These are phyloP conservation scores for Epistrophe grossulariae DNA, from an alignment of 2,888 invertebrate species.

Conservation along the genomic window DNA sequence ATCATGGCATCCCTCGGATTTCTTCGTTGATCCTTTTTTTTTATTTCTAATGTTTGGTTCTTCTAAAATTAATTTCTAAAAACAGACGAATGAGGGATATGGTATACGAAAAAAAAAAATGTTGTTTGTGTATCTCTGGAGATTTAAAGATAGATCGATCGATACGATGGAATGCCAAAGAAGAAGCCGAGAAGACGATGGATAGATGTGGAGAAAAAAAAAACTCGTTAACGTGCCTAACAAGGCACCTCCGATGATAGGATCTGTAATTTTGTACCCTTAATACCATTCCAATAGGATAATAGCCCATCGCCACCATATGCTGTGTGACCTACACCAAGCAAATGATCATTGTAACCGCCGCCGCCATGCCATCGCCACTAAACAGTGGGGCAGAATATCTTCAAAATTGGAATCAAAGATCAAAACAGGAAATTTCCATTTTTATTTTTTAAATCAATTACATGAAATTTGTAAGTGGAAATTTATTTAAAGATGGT, in stretches of 20 bases:
- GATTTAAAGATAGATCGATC: constrained; percentile 67
- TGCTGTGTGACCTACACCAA: constrained; percentile 72
- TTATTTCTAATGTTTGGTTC: background rate
- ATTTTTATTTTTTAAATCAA: too few species aligned
- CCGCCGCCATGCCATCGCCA: background rate
- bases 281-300: constrained; percentile 75
- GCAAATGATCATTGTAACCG: constrained; percentile 40
- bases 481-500: too few species aligned
- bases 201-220: constrained; percentile 16
- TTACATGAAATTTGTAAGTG: too few species aligned
- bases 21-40: constrained; percentile 38
- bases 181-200: constrained; percentile 24
- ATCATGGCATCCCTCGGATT: background rate
- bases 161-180: constrained; percentile 44
- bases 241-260: constrained; percentile 74
- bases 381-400: background rate
- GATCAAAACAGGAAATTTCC: background rate
- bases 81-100: constrained; percentile 51
- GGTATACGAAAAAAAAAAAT: background rate
- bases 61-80: constrained; percentile 69
- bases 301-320: constrained; percentile 57
- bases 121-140: constrained; percentile 49
- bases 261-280: constrained; percentile 30
- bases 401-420: background rate
- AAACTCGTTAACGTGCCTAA: constrained; percentile 73